Conservation (phyloP, 2,797 vertebrate species). For the Acestrorhynchus altus region DNA sequence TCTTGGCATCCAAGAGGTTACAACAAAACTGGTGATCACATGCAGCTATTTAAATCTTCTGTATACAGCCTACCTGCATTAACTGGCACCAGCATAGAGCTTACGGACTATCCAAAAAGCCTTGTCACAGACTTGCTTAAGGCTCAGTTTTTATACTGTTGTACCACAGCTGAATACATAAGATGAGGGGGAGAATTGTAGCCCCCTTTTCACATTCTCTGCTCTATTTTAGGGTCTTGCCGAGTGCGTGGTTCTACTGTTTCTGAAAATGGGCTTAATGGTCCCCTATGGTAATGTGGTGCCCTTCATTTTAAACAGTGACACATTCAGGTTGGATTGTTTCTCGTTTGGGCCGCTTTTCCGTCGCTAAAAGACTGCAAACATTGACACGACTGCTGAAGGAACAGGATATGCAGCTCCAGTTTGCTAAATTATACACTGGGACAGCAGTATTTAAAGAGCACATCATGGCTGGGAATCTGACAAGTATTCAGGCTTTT, state of each 20-base stretch:
- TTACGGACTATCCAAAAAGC: background rate
- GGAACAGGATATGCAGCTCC: conserved; percentile 50
- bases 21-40: background rate
- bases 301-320: conserved; percentile 84
- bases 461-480: conserved; percentile 27
- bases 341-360: conserved; percentile 66
- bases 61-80: background rate
- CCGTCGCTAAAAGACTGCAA: conserved; percentile 53
- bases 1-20: too few relatives aligned
- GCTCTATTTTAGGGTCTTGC: conserved; percentile 77
- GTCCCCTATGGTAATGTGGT: conserved; percentile 76
- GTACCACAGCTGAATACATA: background rate
- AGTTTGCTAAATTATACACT: conserved; percentile 44
- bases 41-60: background rate
- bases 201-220: conserved; percentile 1
- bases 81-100: background rate
- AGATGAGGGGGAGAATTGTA: background rate
- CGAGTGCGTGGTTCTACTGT: conserved; percentile 74
- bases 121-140: background rate
- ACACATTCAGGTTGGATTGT: conserved; percentile 82
- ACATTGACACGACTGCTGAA: conserved; percentile 70
- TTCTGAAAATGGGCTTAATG: conserved; percentile 85
- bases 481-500: conserved; percentile 34
- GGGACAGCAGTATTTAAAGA: conserved; percentile 46
- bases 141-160: background rate